Percentiles rank a stretch among this genome's conserved stretches.
phyloP scores from a whole-genome alignment of 2,113 vertebrate species.

The Tylochromis polylepis region DNA sequence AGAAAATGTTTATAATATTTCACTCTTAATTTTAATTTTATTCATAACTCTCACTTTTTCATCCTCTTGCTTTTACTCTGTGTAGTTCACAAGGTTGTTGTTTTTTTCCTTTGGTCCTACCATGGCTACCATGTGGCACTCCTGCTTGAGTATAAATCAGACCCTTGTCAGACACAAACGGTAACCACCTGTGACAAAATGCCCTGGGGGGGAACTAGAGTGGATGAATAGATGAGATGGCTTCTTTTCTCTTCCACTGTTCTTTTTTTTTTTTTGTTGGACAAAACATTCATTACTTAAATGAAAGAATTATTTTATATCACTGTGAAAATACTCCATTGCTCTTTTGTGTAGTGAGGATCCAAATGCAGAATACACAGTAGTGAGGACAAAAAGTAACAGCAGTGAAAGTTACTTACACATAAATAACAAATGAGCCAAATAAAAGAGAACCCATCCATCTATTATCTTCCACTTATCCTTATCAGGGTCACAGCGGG shows the following conservation, averaged over 20 bases:
- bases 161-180: conserved; percentile 27
- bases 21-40: conserved; percentile 5
- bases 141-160: conserved; percentile 60
- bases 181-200: conserved; percentile 30
- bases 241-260: neutral
- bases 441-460: neutral
- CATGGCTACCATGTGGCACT: conserved; percentile 38
- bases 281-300: neutral
- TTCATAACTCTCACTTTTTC: neutral
- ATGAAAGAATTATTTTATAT: neutral
- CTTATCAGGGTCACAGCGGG: neutral
- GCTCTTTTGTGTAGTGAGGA: neutral
- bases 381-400: neutral
- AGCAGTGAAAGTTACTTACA: neutral
- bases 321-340: neutral
- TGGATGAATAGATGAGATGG: neutral
- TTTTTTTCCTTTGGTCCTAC: conserved; percentile 11
- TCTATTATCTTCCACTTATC: neutral
- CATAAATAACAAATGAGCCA: neutral
- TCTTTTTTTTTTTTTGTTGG: neutral
- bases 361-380: neutral
- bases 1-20: conserved; percentile 4
- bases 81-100: conserved; percentile 61
- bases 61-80: neutral
- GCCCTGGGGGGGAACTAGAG: neutral